These are phyloP conservation scores for Cyanoramphus novaezelandiae DNA, from an alignment of 2,113 vertebrate species.

Conservation along the genomic window DNA sequence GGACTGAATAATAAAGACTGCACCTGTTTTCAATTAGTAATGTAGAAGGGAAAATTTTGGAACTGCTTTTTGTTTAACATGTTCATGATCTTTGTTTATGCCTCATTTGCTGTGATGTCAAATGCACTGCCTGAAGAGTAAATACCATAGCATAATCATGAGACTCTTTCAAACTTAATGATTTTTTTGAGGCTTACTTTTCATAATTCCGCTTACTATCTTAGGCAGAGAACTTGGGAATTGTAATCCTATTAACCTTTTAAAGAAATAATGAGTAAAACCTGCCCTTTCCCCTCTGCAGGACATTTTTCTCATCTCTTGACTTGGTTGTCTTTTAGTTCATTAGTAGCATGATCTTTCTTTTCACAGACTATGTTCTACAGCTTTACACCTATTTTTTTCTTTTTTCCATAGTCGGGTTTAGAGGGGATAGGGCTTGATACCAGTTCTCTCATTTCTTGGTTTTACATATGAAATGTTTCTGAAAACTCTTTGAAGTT, in stretches of 20 bases:
- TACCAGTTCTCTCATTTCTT: not conserved
- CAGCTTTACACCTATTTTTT: not conserved
- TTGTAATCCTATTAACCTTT: conserved; percentile 56
- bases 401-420: not conserved
- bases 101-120: conserved; percentile 78
- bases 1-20: conserved; percentile 81
- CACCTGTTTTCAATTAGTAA: conserved; percentile 82
- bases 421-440: not conserved
- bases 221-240: conserved; percentile 47
- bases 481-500: not conserved
- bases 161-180: conserved; percentile 69
- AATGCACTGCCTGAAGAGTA: conserved; percentile 76
- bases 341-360: not conserved
- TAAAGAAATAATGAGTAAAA: conserved; percentile 54
- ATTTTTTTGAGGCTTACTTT: conserved; percentile 72
- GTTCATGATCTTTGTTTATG: conserved; percentile 78
- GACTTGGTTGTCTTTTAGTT: not conserved
- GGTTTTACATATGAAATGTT: not conserved
- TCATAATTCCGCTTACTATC: conserved; percentile 54
- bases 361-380: not conserved
- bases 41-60: conserved; percentile 63
- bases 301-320: not conserved
- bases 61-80: conserved; percentile 78
- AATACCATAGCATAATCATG: conserved; percentile 73
- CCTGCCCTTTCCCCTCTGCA: not conserved